Percentiles rank a stretch among this genome's conserved stretches.
phyloP scores from a whole-genome alignment of 2,797 vertebrate species.

The Acanthis flammea region DNA sequence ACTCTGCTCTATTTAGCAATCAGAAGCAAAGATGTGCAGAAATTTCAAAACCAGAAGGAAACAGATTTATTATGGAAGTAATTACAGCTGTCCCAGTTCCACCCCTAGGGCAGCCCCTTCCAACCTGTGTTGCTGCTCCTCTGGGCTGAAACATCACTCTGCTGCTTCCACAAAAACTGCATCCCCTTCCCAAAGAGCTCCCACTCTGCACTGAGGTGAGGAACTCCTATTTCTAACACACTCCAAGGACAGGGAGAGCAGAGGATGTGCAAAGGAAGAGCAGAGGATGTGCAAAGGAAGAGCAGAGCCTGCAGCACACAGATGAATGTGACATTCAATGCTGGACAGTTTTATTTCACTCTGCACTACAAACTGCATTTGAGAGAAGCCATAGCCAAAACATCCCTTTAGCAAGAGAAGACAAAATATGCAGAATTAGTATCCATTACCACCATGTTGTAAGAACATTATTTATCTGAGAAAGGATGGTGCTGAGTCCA shows the following conservation, averaged over 20 bases:
- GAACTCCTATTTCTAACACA: background rate
- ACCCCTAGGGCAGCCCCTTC: background rate
- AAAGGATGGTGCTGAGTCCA: background rate
- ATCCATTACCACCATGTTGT: rapidly evolving
- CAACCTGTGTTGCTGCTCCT: rapidly evolving
- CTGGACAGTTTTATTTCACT: background rate
- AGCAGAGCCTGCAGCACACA: background rate
- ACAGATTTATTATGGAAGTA: background rate
- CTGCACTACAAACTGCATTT: rapidly evolving
- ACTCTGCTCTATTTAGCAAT: background rate
- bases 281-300: background rate
- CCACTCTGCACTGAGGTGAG: background rate
- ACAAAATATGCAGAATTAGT: background rate
- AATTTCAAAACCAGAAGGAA: background rate
- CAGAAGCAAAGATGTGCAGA: background rate
- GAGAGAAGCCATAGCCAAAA: background rate
- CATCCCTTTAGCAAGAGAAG: background rate
- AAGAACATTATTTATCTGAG: background rate
- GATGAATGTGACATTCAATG: rapidly evolving
- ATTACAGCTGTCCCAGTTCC: background rate
- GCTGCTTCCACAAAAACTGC: background rate
- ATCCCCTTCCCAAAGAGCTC: background rate
- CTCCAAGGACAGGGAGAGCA: background rate
- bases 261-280: background rate
- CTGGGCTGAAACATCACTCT: rapidly evolving